Percentiles rank a stretch among this genome's conserved stretches.
These are phyloP conservation scores for Istiophorus platypterus DNA, from an alignment of 2,113 vertebrate species.

Conservation along the genomic window DNA sequence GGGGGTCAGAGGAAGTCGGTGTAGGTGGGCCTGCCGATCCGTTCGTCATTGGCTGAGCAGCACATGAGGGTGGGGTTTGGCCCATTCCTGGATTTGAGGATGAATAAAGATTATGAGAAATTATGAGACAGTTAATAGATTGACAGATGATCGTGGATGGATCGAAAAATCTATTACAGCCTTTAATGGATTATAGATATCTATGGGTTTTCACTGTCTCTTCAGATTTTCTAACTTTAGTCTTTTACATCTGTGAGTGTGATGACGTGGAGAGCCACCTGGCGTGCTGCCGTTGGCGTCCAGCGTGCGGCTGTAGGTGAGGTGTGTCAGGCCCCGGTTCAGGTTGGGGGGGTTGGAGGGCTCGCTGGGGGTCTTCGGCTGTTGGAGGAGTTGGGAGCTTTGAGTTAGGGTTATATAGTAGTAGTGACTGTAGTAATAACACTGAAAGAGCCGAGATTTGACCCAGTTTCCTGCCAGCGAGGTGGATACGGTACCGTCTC, in stretches of 20 bases:
- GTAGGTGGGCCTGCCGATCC: slow-evolving; percentile 55
- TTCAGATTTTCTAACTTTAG: too few relatives aligned
- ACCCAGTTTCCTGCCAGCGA: neutral
- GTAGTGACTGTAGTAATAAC: too few relatives aligned
- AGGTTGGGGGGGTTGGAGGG: slow-evolving; percentile 14
- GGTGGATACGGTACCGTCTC: slow-evolving; percentile 35
- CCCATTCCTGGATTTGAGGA: slow-evolving; percentile 32
- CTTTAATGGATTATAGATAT: too few relatives aligned
- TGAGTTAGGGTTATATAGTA: too few relatives aligned
- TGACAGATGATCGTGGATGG: neutral
- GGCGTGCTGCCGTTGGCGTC: slow-evolving; percentile 56
- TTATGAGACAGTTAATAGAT: neutral
- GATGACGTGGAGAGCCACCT: slow-evolving; percentile 47
- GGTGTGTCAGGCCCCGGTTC: slow-evolving; percentile 50
- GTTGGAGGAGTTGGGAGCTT: neutral
- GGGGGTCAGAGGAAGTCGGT: slow-evolving; percentile 60
- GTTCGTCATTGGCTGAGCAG: slow-evolving; percentile 70
- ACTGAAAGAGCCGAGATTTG: neutral
- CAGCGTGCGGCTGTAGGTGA: slow-evolving; percentile 69
- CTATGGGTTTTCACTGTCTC: too few relatives aligned
- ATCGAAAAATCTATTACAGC: neutral
- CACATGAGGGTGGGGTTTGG: slow-evolving; percentile 60
- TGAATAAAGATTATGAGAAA: neutral
- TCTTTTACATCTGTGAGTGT: too few relatives aligned
- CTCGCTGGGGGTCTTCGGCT: slow-evolving; percentile 65